A percentile compares a stretch with the other conserved stretches of the same genome.
phyloP scores from a whole-genome alignment of 1,140 invertebrate genomes.

The Drosophila pallidifrons region DNA sequence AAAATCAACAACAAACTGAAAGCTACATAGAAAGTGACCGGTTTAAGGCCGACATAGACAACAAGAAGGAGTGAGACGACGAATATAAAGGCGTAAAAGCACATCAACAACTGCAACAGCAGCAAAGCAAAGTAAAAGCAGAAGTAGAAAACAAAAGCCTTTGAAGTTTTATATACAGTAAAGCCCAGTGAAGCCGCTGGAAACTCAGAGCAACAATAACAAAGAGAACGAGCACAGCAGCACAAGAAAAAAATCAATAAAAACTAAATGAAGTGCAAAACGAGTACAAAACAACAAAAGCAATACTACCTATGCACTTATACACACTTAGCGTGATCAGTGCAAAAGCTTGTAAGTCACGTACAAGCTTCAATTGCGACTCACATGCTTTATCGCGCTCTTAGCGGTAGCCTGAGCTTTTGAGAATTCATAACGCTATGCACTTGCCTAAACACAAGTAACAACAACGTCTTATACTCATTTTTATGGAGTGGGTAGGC shows the following conservation, averaged over 20 bases:
- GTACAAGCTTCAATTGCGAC: slow-evolving; percentile 12
- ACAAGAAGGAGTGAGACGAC: neutral
- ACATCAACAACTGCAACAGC: slow-evolving; percentile 14
- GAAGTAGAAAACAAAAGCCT: slow-evolving; percentile 42
- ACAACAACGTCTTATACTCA: slow-evolving; percentile 22
- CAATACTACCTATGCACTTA: neutral
- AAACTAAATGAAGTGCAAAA: slow-evolving; percentile 47
- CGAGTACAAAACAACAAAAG: slow-evolving; percentile 16
- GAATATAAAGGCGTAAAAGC: slow-evolving; percentile 18
- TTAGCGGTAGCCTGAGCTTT: slow-evolving; percentile 23
- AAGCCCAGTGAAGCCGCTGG: slow-evolving; percentile 30
- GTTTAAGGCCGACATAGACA: slow-evolving; percentile 25
- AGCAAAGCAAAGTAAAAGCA: slow-evolving; percentile 15
- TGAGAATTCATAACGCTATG: slow-evolving; percentile 4
- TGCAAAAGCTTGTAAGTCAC: slow-evolving; percentile 25
- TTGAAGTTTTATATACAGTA: slow-evolving; percentile 37
- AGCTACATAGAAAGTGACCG: slow-evolving; percentile 49
- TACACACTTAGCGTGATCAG: slow-evolving; percentile 23
- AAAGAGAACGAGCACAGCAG: slow-evolving; percentile 25
- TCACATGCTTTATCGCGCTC: neutral
- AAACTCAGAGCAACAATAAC: slow-evolving; percentile 23
- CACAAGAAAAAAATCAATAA: slow-evolving; percentile 50
- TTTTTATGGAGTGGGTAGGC: slow-evolving; percentile 12
- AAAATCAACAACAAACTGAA: slow-evolving; percentile 26
- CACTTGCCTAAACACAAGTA: slow-evolving; percentile 30